These are phyloP conservation scores for human (Homo sapiens) DNA, from an alignment of 2,113 vertebrate genomes.

Conservation along the genomic window DNA sequence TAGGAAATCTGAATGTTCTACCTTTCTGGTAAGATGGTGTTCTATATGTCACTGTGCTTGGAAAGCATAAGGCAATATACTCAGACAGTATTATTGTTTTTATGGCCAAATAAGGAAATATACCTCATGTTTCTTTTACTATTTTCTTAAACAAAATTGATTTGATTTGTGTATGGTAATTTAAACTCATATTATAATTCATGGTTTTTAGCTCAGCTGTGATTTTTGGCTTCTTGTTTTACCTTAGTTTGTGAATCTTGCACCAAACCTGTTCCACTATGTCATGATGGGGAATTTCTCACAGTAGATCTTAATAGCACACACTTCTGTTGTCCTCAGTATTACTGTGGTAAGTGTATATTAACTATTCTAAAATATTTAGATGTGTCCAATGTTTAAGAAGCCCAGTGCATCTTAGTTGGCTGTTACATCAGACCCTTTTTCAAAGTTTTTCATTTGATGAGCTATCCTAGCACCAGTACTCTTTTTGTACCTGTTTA, in stretches of 20 bases:
- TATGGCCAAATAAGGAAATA: neutral
- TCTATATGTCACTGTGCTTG: neutral
- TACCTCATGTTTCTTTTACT: neutral
- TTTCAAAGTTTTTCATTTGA: neutral
- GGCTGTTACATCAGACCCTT: neutral
- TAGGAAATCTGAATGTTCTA: neutral
- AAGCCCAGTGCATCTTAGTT: neutral
- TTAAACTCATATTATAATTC: neutral
- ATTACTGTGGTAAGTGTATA: conserved; percentile 91
- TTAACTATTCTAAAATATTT: neutral
- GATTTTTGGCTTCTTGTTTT: conserved; percentile 37
- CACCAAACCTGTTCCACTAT: conserved; percentile 90
- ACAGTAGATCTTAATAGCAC: conserved; percentile 92
- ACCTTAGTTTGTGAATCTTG: conserved; percentile 91
- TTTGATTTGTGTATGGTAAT: neutral
- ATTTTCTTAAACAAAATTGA: neutral
- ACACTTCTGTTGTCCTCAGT: conserved; percentile 93
- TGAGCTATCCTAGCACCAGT: neutral
- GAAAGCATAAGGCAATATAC: neutral
- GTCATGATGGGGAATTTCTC: conserved; percentile 92
- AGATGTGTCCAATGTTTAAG: neutral
- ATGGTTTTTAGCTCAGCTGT: neutral
- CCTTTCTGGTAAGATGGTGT: neutral
- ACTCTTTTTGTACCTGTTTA: neutral
- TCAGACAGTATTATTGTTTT: neutral